These are phyloP conservation scores for Nyctibius grandis DNA, from an alignment of 2,797 vertebrate species.

Conservation along the genomic window DNA sequence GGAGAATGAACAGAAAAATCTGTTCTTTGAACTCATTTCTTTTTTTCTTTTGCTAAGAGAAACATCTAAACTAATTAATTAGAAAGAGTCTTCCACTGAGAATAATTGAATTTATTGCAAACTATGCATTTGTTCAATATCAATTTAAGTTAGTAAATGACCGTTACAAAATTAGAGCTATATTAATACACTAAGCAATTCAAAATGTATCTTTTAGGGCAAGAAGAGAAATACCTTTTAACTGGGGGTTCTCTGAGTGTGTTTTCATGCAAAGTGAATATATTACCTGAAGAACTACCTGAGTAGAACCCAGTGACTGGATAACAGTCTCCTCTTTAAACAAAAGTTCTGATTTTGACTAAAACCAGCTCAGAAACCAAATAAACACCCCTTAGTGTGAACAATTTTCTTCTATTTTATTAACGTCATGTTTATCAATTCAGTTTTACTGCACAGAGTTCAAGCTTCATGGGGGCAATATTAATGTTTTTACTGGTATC, in stretches of 20 bases:
- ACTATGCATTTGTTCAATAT: background rate
- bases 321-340: background rate
- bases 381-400: background rate
- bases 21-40: background rate
- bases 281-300: background rate
- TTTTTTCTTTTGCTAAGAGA: background rate
- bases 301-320: background rate
- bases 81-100: background rate
- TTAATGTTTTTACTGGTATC: background rate
- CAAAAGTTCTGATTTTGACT: background rate
- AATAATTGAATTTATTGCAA: background rate
- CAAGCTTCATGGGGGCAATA: background rate
- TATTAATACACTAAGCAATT: background rate
- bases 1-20: background rate
- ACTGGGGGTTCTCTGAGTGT: background rate
- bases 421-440: background rate
- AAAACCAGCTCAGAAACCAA: background rate
- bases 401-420: background rate
- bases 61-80: background rate
- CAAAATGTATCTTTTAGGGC: background rate
- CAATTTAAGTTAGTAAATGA: background rate
- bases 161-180: background rate
- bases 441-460: background rate
- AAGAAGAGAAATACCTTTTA: background rate
- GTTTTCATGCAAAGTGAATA: background rate